Conservation (phyloP, 2,888 invertebrate genomes). For the Spodoptera littoralis region DNA sequence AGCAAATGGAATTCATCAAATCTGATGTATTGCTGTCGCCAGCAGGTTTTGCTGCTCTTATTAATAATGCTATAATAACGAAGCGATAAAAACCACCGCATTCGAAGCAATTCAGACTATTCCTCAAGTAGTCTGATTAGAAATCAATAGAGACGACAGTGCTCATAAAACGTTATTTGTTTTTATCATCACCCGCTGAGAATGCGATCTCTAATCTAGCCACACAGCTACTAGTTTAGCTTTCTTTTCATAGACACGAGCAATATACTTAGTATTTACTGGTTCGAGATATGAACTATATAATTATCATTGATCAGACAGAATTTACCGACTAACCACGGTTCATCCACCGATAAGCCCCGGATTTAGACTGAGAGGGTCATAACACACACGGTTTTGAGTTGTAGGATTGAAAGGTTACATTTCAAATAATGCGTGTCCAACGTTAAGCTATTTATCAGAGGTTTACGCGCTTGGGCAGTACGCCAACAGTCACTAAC, state of each 20-base stretch:
- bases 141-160: constrained; percentile 54
- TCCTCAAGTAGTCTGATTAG: constrained; percentile 53
- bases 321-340: neutral
- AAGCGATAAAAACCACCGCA: constrained; percentile 31
- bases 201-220: constrained; percentile 34
- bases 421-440: constrained; percentile 34
- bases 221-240: constrained; percentile 25
- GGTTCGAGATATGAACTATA: neutral
- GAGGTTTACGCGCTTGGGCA: constrained; percentile 58
- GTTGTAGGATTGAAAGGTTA: constrained; percentile 19
- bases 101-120: constrained; percentile 31
- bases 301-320: neutral
- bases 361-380: neutral
- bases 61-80: constrained; percentile 6
- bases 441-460: constrained; percentile 45
- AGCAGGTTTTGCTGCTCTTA: constrained; percentile 18
- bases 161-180: constrained; percentile 42
- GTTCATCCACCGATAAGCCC: neutral
- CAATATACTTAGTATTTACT: neutral
- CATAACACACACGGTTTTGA: constrained; percentile 10
- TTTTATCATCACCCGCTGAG: constrained; percentile 57
- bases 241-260: constrained; percentile 14
- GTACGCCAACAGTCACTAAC: constrained; percentile 73
- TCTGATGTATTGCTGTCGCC: neutral
- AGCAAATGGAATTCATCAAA: too few relatives aligned